These are phyloP conservation scores for Marcusenius ussheri DNA, from an alignment of 2,113 vertebrate species.

Conservation along the genomic window DNA sequence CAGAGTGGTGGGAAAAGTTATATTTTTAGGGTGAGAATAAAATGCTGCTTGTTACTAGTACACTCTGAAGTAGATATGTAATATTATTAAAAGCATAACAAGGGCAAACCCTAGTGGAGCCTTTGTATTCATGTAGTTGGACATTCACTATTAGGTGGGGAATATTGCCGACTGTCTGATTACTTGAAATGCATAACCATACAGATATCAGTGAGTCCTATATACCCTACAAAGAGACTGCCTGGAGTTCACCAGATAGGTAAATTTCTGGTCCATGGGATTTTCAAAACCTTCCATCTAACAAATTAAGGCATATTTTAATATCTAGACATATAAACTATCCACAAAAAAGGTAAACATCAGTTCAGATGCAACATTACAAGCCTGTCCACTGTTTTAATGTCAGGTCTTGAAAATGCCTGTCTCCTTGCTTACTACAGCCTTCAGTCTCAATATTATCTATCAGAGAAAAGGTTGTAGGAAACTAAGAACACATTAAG, in stretches of 20 bases:
- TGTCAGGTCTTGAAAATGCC: background rate
- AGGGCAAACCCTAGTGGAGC: background rate
- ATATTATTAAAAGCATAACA: background rate
- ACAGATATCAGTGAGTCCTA: background rate
- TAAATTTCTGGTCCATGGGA: background rate
- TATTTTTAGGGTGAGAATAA: background rate
- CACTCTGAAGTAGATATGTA: background rate
- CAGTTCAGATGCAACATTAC: background rate
- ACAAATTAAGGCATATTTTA: background rate
- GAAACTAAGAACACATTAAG: background rate
- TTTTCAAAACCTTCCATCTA: background rate
- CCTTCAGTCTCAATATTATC: background rate
- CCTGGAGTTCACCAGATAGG: background rate
- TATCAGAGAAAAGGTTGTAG: background rate
- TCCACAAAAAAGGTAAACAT: background rate
- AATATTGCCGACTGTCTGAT: background rate
- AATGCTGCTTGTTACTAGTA: background rate
- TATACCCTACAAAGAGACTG: background rate
- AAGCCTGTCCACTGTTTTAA: background rate
- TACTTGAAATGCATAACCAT: background rate
- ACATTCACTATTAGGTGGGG: background rate
- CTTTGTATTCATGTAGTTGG: background rate
- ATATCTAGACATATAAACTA: background rate
- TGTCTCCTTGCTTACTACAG: background rate
- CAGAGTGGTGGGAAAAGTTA: background rate